These are phyloP conservation scores for Gymnobelideus leadbeateri DNA, from an alignment of 2,113 vertebrate genomes.

Conservation along the genomic window DNA sequence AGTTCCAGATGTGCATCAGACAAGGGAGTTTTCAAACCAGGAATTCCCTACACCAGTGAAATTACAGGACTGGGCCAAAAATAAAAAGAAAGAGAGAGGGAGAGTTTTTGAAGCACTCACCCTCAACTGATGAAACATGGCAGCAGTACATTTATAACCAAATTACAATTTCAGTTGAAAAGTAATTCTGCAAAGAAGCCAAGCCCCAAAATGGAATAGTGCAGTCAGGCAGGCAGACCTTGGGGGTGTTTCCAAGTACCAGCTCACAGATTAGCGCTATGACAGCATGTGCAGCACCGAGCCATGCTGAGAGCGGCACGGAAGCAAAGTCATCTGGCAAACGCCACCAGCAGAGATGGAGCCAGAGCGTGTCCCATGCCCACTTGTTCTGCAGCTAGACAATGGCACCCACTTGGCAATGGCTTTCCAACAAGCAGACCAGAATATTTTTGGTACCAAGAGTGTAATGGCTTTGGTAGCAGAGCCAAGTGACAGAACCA, in stretches of 20 bases:
- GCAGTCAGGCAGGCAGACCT: not conserved
- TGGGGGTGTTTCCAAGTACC: not conserved
- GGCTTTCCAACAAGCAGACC: conserved; percentile 13
- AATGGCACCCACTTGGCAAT: conserved; percentile 36
- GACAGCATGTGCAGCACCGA: not conserved
- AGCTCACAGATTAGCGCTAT: not conserved
- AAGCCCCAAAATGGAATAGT: not conserved
- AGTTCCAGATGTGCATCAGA: not conserved
- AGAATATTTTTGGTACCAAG: not conserved
- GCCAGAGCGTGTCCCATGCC: not conserved
- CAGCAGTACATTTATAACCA: not conserved
- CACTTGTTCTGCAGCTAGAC: conserved; percentile 8
- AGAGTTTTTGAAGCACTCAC: not conserved
- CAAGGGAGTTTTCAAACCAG: not conserved
- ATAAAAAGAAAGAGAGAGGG: not conserved
- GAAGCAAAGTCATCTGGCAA: not conserved
- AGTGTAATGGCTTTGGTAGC: not conserved
- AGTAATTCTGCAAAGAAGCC: not conserved
- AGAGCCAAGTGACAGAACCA: conserved; percentile 43
- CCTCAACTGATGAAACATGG: not conserved
- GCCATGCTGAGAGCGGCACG: not conserved
- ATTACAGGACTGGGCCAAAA: not conserved
- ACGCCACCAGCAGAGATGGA: not conserved
- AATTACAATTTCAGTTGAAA: conserved; percentile 5
- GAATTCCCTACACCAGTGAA: not conserved